These are phyloP conservation scores for Plumapathes pennacea DNA, from an alignment of 92 coral and sea anemone genomes.

Conservation along the genomic window DNA sequence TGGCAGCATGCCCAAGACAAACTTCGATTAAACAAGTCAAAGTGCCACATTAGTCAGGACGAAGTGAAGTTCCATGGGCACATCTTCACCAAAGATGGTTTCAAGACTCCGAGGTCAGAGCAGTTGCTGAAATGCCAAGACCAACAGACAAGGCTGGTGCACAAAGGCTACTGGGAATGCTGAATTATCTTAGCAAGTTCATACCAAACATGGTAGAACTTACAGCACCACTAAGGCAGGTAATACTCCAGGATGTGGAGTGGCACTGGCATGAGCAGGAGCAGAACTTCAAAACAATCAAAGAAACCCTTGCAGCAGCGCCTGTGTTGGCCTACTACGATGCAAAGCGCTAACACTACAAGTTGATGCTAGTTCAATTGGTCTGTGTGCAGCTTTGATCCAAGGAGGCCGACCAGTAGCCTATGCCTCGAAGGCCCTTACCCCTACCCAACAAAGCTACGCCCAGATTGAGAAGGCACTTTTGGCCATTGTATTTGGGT, in stretches of 20 bases:
- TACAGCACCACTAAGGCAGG: slow-evolving; percentile 21
- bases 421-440: background rate
- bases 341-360: too few relatives aligned
- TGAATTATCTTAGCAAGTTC: slow-evolving; percentile 17
- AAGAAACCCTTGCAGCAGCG: slow-evolving; percentile 1
- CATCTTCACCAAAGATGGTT: slow-evolving; percentile 11
- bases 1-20: slow-evolving; percentile 9
- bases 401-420: slow-evolving; percentile 1
- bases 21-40: slow-evolving; percentile 10
- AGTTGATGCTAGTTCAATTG: too few relatives aligned
- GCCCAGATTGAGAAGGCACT: background rate
- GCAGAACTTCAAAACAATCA: slow-evolving; percentile 6
- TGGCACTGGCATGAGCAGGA: slow-evolving; percentile 32
- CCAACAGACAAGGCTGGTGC: slow-evolving; percentile 21
- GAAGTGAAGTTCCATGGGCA: slow-evolving; percentile 28
- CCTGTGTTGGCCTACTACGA: slow-evolving; percentile 32
- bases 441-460: slow-evolving; percentile 1
- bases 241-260: slow-evolving; percentile 19
- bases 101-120: slow-evolving; percentile 21
- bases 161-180: slow-evolving; percentile 13
- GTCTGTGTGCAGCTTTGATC: too few relatives aligned
- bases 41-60: slow-evolving; percentile 5
- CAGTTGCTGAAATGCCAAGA: slow-evolving; percentile 12
- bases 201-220: slow-evolving; percentile 29
- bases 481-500: slow-evolving; percentile 4